Evolutionary conservation across 2,113 vertebrate genomes (phyloP).

Genomic region (Chaenogobius annularis): DNA sequence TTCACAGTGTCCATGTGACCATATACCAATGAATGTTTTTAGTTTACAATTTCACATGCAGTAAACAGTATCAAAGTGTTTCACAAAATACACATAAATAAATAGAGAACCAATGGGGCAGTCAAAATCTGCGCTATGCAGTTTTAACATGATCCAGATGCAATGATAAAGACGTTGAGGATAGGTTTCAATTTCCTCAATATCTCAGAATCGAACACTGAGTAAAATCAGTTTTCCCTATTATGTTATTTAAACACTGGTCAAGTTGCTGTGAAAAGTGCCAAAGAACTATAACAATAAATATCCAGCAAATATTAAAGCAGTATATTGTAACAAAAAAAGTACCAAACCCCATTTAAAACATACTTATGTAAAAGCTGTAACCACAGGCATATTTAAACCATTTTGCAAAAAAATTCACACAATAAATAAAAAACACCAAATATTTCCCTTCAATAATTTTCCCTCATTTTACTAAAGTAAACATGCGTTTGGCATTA

Average conservation of each 20-base stretch:
- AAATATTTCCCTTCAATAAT: neutral
- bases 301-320: neutral
- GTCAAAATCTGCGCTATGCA: neutral
- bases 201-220: neutral
- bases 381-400: neutral
- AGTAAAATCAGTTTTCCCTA: neutral
- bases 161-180: neutral
- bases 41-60: neutral
- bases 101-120: conserved; percentile 1
- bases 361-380: conserved; percentile 1
- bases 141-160: neutral
- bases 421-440: neutral
- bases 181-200: too few relatives aligned
- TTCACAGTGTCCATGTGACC: neutral
- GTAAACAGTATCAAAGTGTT: neutral
- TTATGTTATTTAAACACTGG: neutral
- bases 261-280: neutral
- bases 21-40: neutral
- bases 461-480: neutral
- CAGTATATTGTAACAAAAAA: neutral
- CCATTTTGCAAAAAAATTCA: neutral
- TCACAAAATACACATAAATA: neutral
- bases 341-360: neutral
- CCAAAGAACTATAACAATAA: neutral
- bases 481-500: neutral